Conservation (phyloP, 2,888 invertebrate species). For the Chymomyza caudatula region DNA sequence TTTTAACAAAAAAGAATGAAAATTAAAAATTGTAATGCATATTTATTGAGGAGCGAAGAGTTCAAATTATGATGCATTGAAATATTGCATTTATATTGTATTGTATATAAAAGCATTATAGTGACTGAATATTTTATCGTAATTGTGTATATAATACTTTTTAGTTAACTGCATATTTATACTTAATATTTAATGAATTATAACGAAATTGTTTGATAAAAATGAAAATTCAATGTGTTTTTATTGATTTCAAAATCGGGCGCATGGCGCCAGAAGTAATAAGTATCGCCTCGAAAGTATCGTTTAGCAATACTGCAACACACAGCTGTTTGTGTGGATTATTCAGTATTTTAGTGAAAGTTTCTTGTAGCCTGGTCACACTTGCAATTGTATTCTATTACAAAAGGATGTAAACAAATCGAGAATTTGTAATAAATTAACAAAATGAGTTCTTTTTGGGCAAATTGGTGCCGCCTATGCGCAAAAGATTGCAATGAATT, state of each 20-base stretch:
- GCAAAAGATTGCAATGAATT: constrained; percentile 36
- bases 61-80: constrained; percentile 37
- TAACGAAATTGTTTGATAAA: constrained; percentile 66
- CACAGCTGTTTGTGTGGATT: background rate
- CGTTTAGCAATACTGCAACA: background rate
- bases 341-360: background rate
- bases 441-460: constrained; percentile 28
- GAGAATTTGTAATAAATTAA: background rate
- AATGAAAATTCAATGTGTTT: background rate
- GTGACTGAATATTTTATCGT: constrained; percentile 70
- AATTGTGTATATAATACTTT: constrained; percentile 73
- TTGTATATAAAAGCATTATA: constrained; percentile 71
- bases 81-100: constrained; percentile 29
- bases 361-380: constrained; percentile 11
- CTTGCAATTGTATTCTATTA: constrained; percentile 27
- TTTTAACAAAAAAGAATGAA: constrained; percentile 22
- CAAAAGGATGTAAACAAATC: constrained; percentile 3
- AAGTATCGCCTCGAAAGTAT: background rate
- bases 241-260: background rate
- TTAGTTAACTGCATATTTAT: constrained; percentile 69
- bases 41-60: constrained; percentile 56
- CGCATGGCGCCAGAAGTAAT: background rate
- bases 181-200: constrained; percentile 69
- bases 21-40: constrained; percentile 49
- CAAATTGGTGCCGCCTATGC: constrained; percentile 52